Evolutionary conservation across 1,140 invertebrate species (phyloP).

Genomic region (Eurosta solidaginis): DNA sequence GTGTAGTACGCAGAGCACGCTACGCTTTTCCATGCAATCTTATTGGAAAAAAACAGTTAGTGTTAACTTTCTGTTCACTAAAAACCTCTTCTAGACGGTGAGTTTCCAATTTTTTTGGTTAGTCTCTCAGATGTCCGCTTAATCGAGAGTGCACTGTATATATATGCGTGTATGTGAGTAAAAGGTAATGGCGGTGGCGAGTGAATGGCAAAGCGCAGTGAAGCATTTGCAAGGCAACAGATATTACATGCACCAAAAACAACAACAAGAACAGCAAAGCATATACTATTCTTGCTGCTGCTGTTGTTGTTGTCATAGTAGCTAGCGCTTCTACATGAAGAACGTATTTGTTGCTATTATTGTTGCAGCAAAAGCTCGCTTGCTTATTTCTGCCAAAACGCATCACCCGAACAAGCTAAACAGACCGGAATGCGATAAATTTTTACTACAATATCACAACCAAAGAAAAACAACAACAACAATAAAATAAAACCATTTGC

Average conservation of each 20-base stretch:
- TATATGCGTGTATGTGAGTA: no score
- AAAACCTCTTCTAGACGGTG: no score
- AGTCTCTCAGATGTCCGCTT: no score
- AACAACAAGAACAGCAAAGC: not conserved
- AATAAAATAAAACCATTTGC: not conserved
- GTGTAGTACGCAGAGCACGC: no score
- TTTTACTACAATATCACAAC: not conserved
- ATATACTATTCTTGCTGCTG: not conserved
- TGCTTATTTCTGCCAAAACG: not conserved
- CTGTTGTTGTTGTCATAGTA: not conserved
- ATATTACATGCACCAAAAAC: not conserved
- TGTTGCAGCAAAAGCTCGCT: not conserved
- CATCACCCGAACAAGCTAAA: conserved; percentile 8
- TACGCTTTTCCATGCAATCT: no score
- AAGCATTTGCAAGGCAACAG: conserved; percentile 9
- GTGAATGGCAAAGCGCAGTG: not conserved
- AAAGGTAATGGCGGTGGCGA: no score
- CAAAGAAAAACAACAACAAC: conserved; percentile 10
- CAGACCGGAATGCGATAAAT: conserved; percentile 28
- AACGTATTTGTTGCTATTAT: not conserved
- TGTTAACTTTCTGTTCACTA: no score
- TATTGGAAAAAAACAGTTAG: no score
- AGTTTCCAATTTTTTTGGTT: no score
- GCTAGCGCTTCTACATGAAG: not conserved
- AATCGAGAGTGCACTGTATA: no score